Evolutionary conservation across 1,140 invertebrate species (phyloP).

Genomic region (Drosophila novamexicana): DNA sequence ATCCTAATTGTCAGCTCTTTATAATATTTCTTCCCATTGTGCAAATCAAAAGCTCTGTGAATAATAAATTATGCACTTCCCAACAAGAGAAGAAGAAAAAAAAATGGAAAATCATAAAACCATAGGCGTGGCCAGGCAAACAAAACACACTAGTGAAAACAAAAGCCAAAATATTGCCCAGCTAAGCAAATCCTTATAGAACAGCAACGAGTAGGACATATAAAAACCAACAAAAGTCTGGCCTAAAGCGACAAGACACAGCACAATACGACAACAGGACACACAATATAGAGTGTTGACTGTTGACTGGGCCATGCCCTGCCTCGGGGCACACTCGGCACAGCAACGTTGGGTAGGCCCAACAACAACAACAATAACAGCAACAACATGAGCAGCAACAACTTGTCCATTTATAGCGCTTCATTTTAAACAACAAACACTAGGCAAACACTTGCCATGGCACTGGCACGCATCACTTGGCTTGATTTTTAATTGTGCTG

Average conservation of each 20-base stretch:
- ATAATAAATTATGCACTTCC: constrained; percentile 51
- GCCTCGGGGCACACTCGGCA: constrained; percentile 31
- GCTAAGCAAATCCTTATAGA: constrained; percentile 38
- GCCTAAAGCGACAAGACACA: constrained; percentile 43
- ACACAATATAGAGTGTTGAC: constrained; percentile 5
- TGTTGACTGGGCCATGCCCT: constrained; percentile 48
- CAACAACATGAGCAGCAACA: constrained; percentile 30
- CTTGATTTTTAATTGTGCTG: constrained; percentile 67
- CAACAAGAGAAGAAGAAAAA: background rate
- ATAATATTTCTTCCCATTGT: constrained; percentile 47
- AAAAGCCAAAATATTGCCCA: constrained; percentile 51
- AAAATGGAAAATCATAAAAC: constrained; percentile 9
- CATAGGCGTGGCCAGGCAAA: constrained; percentile 30
- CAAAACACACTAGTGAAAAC: constrained; percentile 24
- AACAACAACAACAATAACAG: constrained; percentile 14
- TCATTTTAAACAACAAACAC: constrained; percentile 64
- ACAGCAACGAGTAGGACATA: constrained; percentile 31
- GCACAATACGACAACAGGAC: constrained; percentile 18
- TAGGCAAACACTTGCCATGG: constrained; percentile 52
- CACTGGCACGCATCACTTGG: constrained; percentile 60
- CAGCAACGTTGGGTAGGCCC: background rate
- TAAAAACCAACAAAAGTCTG: constrained; percentile 43
- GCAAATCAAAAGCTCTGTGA: constrained; percentile 27
- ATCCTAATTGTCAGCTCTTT: constrained; percentile 47
- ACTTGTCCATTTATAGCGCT: constrained; percentile 64